A percentile compares a stretch with the other conserved stretches of the same genome.
phyloP scores from a whole-genome alignment of 2,797 vertebrate species.

The Esox masquinongy region DNA sequence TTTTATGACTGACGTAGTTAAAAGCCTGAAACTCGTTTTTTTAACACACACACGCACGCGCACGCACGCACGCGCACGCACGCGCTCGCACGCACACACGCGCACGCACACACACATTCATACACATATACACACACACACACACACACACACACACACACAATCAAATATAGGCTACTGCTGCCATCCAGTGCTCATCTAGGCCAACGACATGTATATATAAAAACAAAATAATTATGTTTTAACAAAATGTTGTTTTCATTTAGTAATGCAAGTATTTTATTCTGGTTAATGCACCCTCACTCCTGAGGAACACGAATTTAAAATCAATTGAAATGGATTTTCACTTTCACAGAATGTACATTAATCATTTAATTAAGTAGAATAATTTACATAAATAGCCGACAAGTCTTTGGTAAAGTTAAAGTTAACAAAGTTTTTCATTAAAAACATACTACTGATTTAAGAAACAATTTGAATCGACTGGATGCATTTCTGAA shows the following conservation, averaged over 20 bases:
- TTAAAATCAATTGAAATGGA: neutral
- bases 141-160: neutral
- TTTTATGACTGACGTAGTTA: too few species aligned
- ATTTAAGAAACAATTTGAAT: neutral
- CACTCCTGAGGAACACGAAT: neutral
- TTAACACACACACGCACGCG: too few species aligned
- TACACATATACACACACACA: neutral
- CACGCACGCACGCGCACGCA: too few species aligned
- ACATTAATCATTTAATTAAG: neutral
- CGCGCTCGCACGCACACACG: too few species aligned
- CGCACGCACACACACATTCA: too few species aligned
- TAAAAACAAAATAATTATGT: neutral
- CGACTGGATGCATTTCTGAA: constrained; percentile 36
- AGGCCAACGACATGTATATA: constrained; percentile 6
- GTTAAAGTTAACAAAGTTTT: neutral
- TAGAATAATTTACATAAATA: neutral
- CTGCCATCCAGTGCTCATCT: constrained; percentile 58
- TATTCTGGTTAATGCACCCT: neutral
- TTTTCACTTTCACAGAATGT: neutral
- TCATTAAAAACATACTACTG: neutral
- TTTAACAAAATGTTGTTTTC: neutral
- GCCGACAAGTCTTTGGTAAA: neutral
- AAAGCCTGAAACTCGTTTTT: too few species aligned
- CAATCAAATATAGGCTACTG: constrained; percentile 60
- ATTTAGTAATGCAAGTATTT: neutral